Evolutionary conservation across 30 jellyfish, hydroid and myxozoan species (phyloP).

Genomic region (Morbakka virulenta): DNA sequence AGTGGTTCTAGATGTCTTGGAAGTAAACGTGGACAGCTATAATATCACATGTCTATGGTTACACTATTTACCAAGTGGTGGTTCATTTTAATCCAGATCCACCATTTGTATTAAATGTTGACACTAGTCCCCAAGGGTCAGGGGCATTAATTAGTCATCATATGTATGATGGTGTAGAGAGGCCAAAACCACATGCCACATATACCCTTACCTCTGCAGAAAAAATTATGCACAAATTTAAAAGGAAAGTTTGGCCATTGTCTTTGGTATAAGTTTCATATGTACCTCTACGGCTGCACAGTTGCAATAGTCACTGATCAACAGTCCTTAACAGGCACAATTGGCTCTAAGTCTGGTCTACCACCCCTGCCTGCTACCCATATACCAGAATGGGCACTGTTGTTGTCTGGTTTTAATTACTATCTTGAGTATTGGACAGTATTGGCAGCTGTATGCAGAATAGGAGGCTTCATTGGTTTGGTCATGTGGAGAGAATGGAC

Average conservation of each 20-base stretch:
- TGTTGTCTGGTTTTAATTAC: not conserved
- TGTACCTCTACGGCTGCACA: conserved; percentile 31
- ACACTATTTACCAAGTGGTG: not conserved
- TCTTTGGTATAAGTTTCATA: conserved; percentile 25
- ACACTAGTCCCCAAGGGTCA: conserved; percentile 27
- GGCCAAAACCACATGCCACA: conserved; percentile 13
- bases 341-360: not conserved
- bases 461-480: too few species aligned
- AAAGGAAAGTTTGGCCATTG: conserved; percentile 28
- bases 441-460: too few species aligned
- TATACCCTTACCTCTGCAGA: conserved; percentile 3
- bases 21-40: too few species aligned
- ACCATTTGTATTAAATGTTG: conserved; percentile 1
- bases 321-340: not conserved
- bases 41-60: too few species aligned
- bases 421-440: not conserved
- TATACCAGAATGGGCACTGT: not conserved
- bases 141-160: conserved; percentile 18
- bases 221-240: not conserved
- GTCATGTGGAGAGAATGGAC: too few species aligned
- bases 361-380: not conserved
- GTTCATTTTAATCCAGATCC: conserved; percentile 23
- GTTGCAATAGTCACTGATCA: not conserved
- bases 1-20: too few species aligned
- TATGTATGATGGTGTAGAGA: conserved; percentile 12